Percentiles rank a stretch among this genome's conserved stretches.
Conservation (phyloP, 2,113 vertebrate species). For the Semnopithecus entellus region DNA sequence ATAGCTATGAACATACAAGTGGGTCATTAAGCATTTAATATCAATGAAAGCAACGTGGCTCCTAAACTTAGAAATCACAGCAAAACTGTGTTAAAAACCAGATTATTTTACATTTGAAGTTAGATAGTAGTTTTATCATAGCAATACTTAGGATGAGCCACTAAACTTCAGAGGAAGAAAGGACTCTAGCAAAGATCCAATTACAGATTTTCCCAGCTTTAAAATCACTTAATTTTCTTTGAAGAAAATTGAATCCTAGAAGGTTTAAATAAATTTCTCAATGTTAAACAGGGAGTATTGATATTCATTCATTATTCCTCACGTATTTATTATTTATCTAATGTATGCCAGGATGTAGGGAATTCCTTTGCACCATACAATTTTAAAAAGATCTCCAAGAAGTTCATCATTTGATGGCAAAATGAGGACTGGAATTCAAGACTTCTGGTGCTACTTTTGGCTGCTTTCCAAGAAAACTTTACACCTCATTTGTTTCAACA, state of each 20-base stretch:
- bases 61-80: conserved; percentile 14
- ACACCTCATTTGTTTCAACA: not conserved
- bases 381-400: not conserved
- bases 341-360: not conserved
- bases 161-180: not conserved
- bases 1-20: not conserved
- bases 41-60: not conserved
- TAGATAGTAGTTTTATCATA: not conserved
- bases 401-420: not conserved
- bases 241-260: conserved; percentile 10
- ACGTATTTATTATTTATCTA: not conserved
- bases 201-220: not conserved
- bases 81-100: not conserved
- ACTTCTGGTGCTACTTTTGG: not conserved
- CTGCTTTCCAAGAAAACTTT: not conserved
- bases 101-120: not conserved
- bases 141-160: not conserved
- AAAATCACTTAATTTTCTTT: not conserved
- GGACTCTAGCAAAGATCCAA: not conserved
- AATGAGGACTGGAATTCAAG: not conserved
- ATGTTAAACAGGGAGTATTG: not conserved
- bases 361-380: not conserved
- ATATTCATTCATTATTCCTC: not conserved
- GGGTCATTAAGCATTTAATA: not conserved
- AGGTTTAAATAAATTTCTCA: not conserved